Base-by-base conservation (phyloP, 2,888 invertebrate genomes). In the Cotesia congregata region DNA sequence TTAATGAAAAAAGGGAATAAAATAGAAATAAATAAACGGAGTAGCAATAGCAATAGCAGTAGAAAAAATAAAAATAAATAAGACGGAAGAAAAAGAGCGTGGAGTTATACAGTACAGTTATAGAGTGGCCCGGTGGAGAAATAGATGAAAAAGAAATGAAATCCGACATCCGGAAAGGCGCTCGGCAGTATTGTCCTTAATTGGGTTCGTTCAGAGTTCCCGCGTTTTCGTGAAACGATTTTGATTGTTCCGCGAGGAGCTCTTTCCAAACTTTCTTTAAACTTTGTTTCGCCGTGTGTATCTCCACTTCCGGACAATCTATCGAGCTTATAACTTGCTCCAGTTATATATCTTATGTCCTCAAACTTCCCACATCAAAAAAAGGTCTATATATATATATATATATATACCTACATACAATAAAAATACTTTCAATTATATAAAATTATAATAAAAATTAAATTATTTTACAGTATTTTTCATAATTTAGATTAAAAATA, bases 211-310 rank as follows among this genome's bases (percentile, higher is more conserved):
- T 77, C 75, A 74, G 76, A 73, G 74, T 78, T 79, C 77, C 70
- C 75, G 74, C 76, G 67, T 78, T 81, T 78, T 78, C 74, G 73
- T 77, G 72, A 74, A 80, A 76, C 71, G 75, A 77, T 80, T 80
- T 77, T 79, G 74, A 79, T 80, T 79, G 78, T 77, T 72, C 64
- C 76, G 73, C 40, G 9, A 59, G 67, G 67, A 62, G 62, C 59
- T 75, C 74, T 78, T 79, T 73, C 76, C 60, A 79, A 79, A 79
- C 76, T 77, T 76, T 65, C 67, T 65, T 77, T 71, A 70, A 77
- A 76, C 78, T 77, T 76, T 79, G 68, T 38, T 60, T 62, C 38
- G 9, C 50, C 39, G 6, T n/a, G 6, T 72, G 20, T 39, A 64
- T 39, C 6, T 30, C 20, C 30, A 65, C 15, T 62, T 20, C 38